Evolutionary conservation across 2,888 invertebrate species (phyloP), one percentile per base, ranked within the genome.

Genomic region (Gordius sp.): DNA sequence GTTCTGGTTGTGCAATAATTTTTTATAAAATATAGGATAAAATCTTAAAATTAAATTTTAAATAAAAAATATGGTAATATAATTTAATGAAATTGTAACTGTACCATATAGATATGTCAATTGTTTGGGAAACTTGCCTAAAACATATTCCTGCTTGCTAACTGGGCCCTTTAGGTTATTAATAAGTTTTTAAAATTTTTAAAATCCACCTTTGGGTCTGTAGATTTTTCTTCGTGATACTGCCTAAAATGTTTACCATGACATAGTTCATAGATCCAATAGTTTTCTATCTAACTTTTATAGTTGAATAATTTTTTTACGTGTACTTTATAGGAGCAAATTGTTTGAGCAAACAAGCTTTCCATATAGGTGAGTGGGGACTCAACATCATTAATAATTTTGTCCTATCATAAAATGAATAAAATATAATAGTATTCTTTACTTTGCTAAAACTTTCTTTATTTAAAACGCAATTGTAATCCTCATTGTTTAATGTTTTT

Each of bases 221-320:
- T 47, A n/a, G n/a, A n/a, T 47, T 47, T 47, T 47, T 47, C 47
- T 47, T 47, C 47, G 20, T 47, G 47, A 47, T 47, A 47, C 20
- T 47, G 47, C 47, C 8, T 47, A 20, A 47, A 47, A 47, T 18
- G 20, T 47, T 47, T 47, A 13, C 47, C 47, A 47, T 47, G 47
- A 20, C 47, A 47, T 47, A 47, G 8, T 20, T 47, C 47, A 20
- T 47, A 47, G 4, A 47, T 47, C 47, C 47, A 47, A 47, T n/a
- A 47, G 23, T 23, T 47, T 47, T 47, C 47, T 18, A 47, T 47
- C 47, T 47, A 47, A 33, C n/a, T 33, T 13, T 13, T 13, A 33
- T 33, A 13, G 8, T 33, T 33, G 8, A 33, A 13, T 33, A 8
- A 33, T 33, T 13, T 33, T 13, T 33, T 33, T 33, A 33, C n/a